Percentiles rank a stretch among this genome's conserved stretches.
phyloP scores from a whole-genome alignment of 1,140 invertebrate genomes.

The Aplysia californica region DNA sequence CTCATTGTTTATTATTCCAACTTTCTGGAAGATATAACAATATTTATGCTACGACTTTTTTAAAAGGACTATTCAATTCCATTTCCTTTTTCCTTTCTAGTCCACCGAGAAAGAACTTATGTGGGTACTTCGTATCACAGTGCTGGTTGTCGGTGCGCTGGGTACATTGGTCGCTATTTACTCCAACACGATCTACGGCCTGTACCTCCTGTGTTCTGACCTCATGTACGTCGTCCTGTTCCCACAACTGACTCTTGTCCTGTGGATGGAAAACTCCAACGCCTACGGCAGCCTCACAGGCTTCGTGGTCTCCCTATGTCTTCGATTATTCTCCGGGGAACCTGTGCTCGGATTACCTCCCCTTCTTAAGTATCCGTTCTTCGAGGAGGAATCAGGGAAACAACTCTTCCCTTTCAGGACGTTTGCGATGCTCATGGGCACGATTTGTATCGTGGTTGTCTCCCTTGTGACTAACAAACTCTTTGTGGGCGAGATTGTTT shows the following conservation, averaged over 20 bases:
- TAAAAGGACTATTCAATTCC: too few relatives aligned
- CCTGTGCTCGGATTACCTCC: conserved; percentile 82
- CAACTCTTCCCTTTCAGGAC: conserved; percentile 56
- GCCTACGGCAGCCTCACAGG: conserved; percentile 89
- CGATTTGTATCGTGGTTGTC: conserved; percentile 35
- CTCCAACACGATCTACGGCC: conserved; percentile 45
- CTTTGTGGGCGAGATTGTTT: conserved; percentile 31
- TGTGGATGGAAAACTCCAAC: conserved; percentile 74
- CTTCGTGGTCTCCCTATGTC: conserved; percentile 86
- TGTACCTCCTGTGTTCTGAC: conserved; percentile 48
- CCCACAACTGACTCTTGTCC: conserved; percentile 46
- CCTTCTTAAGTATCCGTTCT: conserved; percentile 86
- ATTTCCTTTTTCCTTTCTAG: conserved; percentile 35
- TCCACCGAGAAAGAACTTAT: conserved; percentile 45
- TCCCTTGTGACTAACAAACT: conserved; percentile 41
- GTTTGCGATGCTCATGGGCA: conserved; percentile 44
- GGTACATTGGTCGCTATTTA: conserved; percentile 48
- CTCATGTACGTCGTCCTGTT: conserved; percentile 52
- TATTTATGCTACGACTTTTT: too few relatives aligned
- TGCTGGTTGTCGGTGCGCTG: conserved; percentile 40
- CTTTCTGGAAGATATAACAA: too few relatives aligned
- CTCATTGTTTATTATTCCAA: too few relatives aligned
- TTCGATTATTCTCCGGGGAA: conserved; percentile 88
- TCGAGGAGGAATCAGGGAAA: conserved; percentile 73
- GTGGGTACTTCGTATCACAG: conserved; percentile 47